Percentiles rank a stretch among this genome's conserved stretches.
Evolutionary conservation across 2,888 invertebrate species (phyloP).

Genomic region (Drosophila fulvimacula): DNA sequence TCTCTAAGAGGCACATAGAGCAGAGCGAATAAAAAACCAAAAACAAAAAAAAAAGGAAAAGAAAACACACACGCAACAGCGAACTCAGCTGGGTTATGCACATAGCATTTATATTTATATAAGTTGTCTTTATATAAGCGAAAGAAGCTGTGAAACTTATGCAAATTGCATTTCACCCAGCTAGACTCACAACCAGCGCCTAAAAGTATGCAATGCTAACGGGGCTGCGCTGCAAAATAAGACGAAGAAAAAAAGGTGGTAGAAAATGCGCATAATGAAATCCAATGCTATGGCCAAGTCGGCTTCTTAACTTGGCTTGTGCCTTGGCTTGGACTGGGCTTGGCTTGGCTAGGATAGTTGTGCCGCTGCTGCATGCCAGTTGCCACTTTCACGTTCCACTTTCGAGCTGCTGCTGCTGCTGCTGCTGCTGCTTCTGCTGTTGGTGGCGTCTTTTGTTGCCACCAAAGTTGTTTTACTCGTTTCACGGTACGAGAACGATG

Average conservation of each 20-base stretch:
- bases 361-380: conserved; percentile 31
- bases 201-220: conserved; percentile 77
- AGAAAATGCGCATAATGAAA: conserved; percentile 81
- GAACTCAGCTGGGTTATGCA: conserved; percentile 69
- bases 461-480: conserved; percentile 72
- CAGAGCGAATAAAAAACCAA: not conserved
- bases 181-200: conserved; percentile 52
- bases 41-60: not conserved
- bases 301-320: conserved; percentile 66
- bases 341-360: conserved; percentile 37
- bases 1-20: conserved; percentile 14
- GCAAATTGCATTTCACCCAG: conserved; percentile 80
- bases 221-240: conserved; percentile 40
- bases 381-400: conserved; percentile 52
- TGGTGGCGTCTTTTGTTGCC: conserved; percentile 56
- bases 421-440: conserved; percentile 36
- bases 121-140: conserved; percentile 67
- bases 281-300: conserved; percentile 70
- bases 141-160: conserved; percentile 82
- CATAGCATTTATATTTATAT: conserved; percentile 80
- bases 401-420: conserved; percentile 43
- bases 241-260: conserved; percentile 54
- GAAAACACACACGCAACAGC: conserved; percentile 27
- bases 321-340: conserved; percentile 40
- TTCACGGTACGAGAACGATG: conserved; percentile 60